Percentiles rank a stretch among this genome's conserved stretches.
Conservation (phyloP, 2,888 invertebrate genomes). For the Lingula anatina region DNA sequence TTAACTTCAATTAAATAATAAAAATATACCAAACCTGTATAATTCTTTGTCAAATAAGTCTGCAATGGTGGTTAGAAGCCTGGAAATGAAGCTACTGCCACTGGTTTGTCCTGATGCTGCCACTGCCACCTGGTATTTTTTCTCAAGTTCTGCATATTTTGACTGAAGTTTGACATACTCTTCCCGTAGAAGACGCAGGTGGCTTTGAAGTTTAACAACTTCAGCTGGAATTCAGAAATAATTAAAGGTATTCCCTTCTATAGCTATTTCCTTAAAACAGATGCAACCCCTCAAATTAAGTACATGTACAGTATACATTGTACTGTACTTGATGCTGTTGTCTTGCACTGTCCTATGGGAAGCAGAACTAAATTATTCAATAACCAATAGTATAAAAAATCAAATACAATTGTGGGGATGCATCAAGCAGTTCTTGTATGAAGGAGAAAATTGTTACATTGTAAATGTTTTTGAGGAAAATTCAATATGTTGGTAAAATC, state of each 20-base stretch:
- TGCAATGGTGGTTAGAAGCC: constrained; percentile 74
- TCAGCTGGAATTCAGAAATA: constrained; percentile 34
- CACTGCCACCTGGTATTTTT: constrained; percentile 71
- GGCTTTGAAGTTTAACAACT: constrained; percentile 66
- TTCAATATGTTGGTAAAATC: too few relatives aligned
- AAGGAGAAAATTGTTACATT: too few relatives aligned
- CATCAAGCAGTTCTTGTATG: too few relatives aligned
- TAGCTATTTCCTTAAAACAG: neutral
- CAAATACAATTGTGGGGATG: too few relatives aligned
- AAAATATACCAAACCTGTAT: constrained; percentile 54
- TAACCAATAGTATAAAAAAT: too few relatives aligned
- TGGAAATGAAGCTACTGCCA: constrained; percentile 77
- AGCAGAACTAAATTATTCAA: too few relatives aligned
- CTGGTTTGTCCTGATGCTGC: constrained; percentile 61
- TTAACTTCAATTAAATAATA: too few relatives aligned
- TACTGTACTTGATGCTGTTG: too few relatives aligned
- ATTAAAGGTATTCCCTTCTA: too few relatives aligned
- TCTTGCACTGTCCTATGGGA: too few relatives aligned
- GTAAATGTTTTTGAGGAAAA: too few relatives aligned
- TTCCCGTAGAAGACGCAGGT: constrained; percentile 76
- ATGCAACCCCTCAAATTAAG: neutral
- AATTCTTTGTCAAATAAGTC: constrained; percentile 72
- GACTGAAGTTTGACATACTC: constrained; percentile 86
- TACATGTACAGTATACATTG: too few relatives aligned
- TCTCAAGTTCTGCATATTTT: constrained; percentile 74